A percentile compares a stretch with the other conserved stretches of the same genome.
Evolutionary conservation across 2,113 vertebrate species (phyloP).

Genomic region (Boleophthalmus pectinirostris): DNA sequence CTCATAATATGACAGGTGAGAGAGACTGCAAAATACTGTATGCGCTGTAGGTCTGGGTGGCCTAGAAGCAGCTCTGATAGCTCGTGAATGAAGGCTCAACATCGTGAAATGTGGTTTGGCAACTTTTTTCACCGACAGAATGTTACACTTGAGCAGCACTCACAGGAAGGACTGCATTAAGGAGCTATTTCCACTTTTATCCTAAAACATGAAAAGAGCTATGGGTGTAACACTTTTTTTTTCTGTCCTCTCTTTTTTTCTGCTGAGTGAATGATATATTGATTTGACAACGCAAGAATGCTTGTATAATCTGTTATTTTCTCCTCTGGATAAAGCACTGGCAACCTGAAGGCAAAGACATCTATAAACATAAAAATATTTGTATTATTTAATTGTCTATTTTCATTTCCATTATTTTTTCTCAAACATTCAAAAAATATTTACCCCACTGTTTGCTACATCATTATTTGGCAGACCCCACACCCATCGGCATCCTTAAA

Average conservation of each 20-base stretch:
- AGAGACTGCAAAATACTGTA: conserved; percentile 22
- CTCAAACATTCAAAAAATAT: too few relatives aligned
- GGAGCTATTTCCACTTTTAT: conserved; percentile 12
- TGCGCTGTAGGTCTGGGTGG: conserved; percentile 41
- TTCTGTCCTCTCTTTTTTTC: not conserved
- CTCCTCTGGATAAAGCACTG: not conserved
- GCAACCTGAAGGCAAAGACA: too few relatives aligned
- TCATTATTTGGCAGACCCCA: not conserved
- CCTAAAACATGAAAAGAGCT: not conserved
- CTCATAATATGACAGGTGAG: not conserved
- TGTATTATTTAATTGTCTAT: not conserved
- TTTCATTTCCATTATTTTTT: not conserved
- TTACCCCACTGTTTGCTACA: not conserved
- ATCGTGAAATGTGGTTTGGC: conserved; percentile 51
- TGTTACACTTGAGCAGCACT: conserved; percentile 18
- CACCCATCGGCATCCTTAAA: not conserved
- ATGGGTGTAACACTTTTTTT: too few relatives aligned
- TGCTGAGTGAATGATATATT: not conserved
- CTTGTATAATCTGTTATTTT: not conserved
- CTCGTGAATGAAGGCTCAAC: conserved; percentile 29
- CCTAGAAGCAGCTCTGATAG: conserved; percentile 34
- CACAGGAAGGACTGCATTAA: conserved; percentile 7
- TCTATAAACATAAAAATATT: not conserved
- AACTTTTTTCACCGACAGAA: conserved; percentile 35
- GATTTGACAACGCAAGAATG: not conserved